Base-by-base conservation (phyloP, 2,797 vertebrate species). In the Xenopus petersii region DNA sequence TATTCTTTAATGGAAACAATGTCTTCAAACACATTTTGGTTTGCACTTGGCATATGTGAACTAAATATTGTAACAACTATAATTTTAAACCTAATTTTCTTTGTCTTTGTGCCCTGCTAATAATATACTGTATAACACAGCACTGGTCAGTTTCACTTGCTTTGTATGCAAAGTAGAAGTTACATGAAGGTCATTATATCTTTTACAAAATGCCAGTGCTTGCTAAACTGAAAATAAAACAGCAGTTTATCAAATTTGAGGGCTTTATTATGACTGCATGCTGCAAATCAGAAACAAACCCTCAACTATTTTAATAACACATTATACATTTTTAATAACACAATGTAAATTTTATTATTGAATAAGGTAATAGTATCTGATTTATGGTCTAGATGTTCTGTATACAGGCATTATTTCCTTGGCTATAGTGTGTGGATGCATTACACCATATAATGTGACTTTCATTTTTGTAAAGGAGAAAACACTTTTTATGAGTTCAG, bases 331-430 rank as follows among this genome's bases (percentile, higher is more conserved):
- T 76, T 76, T 76, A 76, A 71, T 76, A 76, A 71, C 68, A 61
- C 74, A 75, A 70, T 70, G 67, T 75, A 75, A 75, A 75, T 76
- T 76, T 71, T 76, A 76, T 76, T 71, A 71, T 68, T 26, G 54
- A 71, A 76, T 71, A 76, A 71, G 55, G 55, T 66, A 71, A 71
- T 76, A 71, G 46, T 60, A 71, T 71, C 62, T 76, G 68, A 76
- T 76, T 76, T 76, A 71, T 68, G 64, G 62, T 33, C 63, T 42
- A 71, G 68, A 59, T 36, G 36, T 51, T 59, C 21, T 48, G 46
- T 71, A 49, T 42, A 42, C 68, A 42, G 62, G 48, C 47, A 48
- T 65, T 76, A 66, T 66, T 76, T 42, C 21, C 67, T 64, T 60
- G 62, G 62, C 63, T 66, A 66, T 66, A 7, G 51, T 65, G 67